Percentiles rank a stretch among this genome's conserved stretches.
These are phyloP conservation scores for Cryptotis parvus DNA, from an alignment of 2,113 vertebrate genomes.

Conservation along the genomic window DNA sequence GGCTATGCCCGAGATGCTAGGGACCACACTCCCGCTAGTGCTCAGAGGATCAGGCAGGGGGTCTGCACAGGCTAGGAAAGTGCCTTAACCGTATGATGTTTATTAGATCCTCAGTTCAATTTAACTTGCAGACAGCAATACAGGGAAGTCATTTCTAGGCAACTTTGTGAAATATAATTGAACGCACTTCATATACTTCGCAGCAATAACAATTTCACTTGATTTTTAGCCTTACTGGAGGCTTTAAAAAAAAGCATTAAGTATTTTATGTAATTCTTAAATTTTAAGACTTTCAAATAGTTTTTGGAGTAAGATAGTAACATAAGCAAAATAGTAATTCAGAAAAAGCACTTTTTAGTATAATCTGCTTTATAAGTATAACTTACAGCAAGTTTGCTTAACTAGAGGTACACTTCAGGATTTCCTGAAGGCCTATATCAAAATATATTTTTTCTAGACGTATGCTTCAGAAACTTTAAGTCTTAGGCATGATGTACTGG, in stretches of 20 bases:
- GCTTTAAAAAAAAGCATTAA: neutral
- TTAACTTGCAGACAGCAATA: neutral
- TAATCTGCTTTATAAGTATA: conserved; percentile 1
- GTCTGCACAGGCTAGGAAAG: no score
- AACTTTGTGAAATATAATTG: neutral
- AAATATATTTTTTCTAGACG: neutral
- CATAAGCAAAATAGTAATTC: conserved; percentile 8
- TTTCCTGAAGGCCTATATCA: neutral
- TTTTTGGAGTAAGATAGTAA: neutral
- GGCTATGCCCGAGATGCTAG: no score
- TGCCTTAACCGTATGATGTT: no score
- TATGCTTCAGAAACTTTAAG: neutral
- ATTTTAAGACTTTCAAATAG: neutral
- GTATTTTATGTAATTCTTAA: neutral
- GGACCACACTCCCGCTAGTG: no score
- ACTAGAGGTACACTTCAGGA: neutral
- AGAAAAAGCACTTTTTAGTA: neutral
- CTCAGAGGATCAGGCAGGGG: no score
- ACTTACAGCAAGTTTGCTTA: neutral
- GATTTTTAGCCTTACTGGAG: neutral
- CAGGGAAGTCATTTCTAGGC: neutral
- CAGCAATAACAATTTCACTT: no score
- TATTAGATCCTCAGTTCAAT: neutral
- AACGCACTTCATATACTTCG: neutral
- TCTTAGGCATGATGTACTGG: neutral